A percentile compares a stretch with the other conserved stretches of the same genome.
Evolutionary conservation across 2,888 invertebrate species (phyloP).

Genomic region (Zaprionus obscuricornis): DNA sequence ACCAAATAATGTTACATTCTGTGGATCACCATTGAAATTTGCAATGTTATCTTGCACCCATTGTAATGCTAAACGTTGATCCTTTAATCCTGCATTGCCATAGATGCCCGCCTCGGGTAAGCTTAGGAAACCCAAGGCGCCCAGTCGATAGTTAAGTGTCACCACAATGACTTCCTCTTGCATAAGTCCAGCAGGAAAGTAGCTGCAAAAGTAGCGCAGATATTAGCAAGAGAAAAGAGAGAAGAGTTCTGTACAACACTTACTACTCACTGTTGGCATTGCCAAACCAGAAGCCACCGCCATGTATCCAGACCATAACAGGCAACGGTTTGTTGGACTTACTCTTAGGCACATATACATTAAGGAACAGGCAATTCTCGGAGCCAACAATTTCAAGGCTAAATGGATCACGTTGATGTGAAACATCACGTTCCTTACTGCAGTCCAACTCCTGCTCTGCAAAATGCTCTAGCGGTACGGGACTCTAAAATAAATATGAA

Average conservation of each 20-base stretch:
- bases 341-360: conserved; percentile 78
- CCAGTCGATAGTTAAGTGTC: conserved; percentile 81
- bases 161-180: conserved; percentile 81
- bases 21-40: conserved; percentile 84
- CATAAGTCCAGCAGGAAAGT: conserved; percentile 78
- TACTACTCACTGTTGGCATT: conserved; percentile 80
- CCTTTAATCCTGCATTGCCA: conserved; percentile 82
- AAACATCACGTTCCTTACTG: conserved; percentile 73
- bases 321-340: conserved; percentile 58
- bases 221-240: background rate
- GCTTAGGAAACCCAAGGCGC: conserved; percentile 80
- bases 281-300: conserved; percentile 81
- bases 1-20: conserved; percentile 81
- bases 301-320: conserved; percentile 83
- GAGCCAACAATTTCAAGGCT: conserved; percentile 67
- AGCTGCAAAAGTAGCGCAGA: conserved; percentile 47
- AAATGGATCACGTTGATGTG: conserved; percentile 77
- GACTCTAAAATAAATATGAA: conserved; percentile 61
- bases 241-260: background rate
- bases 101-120: conserved; percentile 79
- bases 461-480: conserved; percentile 77
- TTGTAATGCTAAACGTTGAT: conserved; percentile 84
- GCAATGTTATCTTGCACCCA: conserved; percentile 83
- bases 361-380: conserved; percentile 81
- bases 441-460: conserved; percentile 76